Evolutionary conservation across 2,797 vertebrate species (phyloP).

Genomic region (Sebastes diaconus): DNA sequence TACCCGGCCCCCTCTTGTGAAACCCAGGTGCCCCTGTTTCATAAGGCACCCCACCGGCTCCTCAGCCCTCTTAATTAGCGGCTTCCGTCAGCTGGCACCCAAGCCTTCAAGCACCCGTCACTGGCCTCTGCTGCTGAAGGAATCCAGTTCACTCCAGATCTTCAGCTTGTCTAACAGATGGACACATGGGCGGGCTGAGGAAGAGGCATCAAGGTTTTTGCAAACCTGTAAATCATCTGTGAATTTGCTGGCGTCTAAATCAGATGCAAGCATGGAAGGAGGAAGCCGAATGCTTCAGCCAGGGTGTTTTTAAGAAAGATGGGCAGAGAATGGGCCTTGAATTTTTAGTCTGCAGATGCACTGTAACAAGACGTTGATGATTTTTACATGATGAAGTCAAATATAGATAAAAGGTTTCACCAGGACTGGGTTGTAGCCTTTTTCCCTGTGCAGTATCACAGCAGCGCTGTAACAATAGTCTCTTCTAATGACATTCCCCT

Average conservation of each 20-base stretch:
- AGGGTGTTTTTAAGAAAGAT: constrained; percentile 34
- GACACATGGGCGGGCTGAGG: constrained; percentile 22
- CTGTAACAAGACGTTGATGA: constrained; percentile 58
- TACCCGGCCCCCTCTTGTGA: constrained; percentile 69
- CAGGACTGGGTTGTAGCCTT: constrained; percentile 56
- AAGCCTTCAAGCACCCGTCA: constrained; percentile 63
- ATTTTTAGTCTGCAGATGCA: constrained; percentile 43
- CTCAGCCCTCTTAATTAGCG: constrained; percentile 76
- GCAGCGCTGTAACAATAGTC: constrained; percentile 87
- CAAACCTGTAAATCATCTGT: constrained; percentile 47
- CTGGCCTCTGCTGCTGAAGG: constrained; percentile 48
- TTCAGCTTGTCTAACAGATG: constrained; percentile 50
- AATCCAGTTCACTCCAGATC: constrained; percentile 57
- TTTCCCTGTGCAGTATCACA: constrained; percentile 55
- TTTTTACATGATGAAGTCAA: constrained; percentile 74
- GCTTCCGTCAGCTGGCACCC: constrained; percentile 75
- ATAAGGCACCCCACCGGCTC: constrained; percentile 70
- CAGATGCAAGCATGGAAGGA: constrained; percentile 7
- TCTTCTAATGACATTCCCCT: constrained; percentile 98
- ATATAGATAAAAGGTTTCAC: constrained; percentile 75
- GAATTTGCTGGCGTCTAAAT: constrained; percentile 33
- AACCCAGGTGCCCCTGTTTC: constrained; percentile 79
- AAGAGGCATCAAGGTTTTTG: constrained; percentile 24
- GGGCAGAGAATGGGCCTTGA: constrained; percentile 16
- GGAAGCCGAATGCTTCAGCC: constrained; percentile 8